Evolutionary conservation across 2,797 vertebrate genomes (phyloP), one percentile per base, ranked within the genome.

Genomic region (Coreius guichenoti): DNA sequence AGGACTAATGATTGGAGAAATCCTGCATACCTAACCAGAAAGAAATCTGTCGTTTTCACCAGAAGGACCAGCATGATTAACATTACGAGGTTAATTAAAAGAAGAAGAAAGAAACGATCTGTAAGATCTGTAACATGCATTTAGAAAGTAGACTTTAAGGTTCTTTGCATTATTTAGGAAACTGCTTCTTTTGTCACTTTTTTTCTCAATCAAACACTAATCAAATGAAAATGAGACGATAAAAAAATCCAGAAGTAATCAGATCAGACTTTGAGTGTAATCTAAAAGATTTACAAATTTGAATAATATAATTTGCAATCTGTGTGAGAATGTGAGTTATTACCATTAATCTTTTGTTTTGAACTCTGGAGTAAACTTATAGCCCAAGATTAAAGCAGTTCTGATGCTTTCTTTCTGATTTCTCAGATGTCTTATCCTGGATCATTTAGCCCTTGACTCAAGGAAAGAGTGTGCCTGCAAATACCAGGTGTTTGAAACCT

Each of bases 341-440:
- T 31, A 33, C 26, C 5, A 47, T 79, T 21, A 47, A 26, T 78
- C 23, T 26, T 75, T 75, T 63, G 26, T 16, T 19, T 45, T 12
- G 23, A 11, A 51, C 49, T 51, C 6, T 26, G 13, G 13, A 61
- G 33, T 77, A 23, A 61, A 39, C n/a, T 74, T 75, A 26, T 31
- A 8, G 17, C 58, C 14, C 47, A 19, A 67, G 26, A 31, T 80
- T 36, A 81, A 61, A 26, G 8, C 85, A 75, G 88, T 73, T n/a
- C 8, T 56, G 58, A 80, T 36, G 14, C 80, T 77, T 80, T 54
- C 23, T 70, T 33, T 87, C 33, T 78, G 56, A 80, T 87, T 83
- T 92, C 92, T 67, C 93, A 96, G 95, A 95, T 95, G 95, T 92
- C 90, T 92, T 88, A 80, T 90, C 87, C 83, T 89, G 82, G 91